A percentile compares a stretch with the other conserved stretches of the same genome.
These are phyloP conservation scores for Jordanella pulchra DNA, from an alignment of 2,797 vertebrate species.

Conservation along the genomic window DNA sequence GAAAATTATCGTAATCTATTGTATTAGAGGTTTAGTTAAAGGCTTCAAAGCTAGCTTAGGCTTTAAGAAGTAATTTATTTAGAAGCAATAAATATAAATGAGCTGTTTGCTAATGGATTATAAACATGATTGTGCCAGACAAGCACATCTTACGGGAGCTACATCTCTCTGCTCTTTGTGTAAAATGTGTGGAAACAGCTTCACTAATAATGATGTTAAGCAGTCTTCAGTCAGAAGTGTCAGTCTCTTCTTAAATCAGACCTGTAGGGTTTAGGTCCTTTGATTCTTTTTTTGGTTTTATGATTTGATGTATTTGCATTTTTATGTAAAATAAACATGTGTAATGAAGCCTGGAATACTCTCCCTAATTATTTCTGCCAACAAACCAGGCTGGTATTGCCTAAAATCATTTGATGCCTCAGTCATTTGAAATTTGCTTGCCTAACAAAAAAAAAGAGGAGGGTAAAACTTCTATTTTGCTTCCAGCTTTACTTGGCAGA, in stretches of 20 bases:
- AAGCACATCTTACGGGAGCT: slow-evolving; percentile 15
- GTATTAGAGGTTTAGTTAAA: slow-evolving; percentile 9
- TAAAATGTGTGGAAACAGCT: slow-evolving; percentile 8
- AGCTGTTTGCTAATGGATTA: slow-evolving; percentile 8
- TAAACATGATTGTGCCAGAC: slow-evolving; percentile 11
- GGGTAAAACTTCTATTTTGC: slow-evolving; percentile 43
- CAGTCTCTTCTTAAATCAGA: slow-evolving; percentile 13
- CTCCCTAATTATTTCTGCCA: slow-evolving; percentile 32
- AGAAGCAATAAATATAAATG: slow-evolving; percentile 40
- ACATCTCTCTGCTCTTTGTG: not conserved
- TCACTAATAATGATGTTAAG: not conserved
- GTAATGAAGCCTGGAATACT: slow-evolving; percentile 35
- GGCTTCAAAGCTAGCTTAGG: slow-evolving; percentile 15
- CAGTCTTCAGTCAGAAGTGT: slow-evolving; percentile 5
- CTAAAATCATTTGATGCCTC: slow-evolving; percentile 39
- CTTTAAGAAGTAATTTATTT: slow-evolving; percentile 32
- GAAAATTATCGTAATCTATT: slow-evolving; percentile 15
- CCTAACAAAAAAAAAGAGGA: slow-evolving; percentile 35
- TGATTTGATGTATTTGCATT: slow-evolving; percentile 9
- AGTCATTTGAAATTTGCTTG: slow-evolving; percentile 43
- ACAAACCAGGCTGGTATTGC: slow-evolving; percentile 11
- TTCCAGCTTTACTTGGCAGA: slow-evolving; percentile 54
- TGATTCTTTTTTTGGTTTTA: slow-evolving; percentile 1
- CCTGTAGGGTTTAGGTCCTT: not conserved
- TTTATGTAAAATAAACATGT: slow-evolving; percentile 1